These are phyloP conservation scores for Schizotus pectinicornis DNA, from an alignment of 2,888 invertebrate species.

Conservation along the genomic window DNA sequence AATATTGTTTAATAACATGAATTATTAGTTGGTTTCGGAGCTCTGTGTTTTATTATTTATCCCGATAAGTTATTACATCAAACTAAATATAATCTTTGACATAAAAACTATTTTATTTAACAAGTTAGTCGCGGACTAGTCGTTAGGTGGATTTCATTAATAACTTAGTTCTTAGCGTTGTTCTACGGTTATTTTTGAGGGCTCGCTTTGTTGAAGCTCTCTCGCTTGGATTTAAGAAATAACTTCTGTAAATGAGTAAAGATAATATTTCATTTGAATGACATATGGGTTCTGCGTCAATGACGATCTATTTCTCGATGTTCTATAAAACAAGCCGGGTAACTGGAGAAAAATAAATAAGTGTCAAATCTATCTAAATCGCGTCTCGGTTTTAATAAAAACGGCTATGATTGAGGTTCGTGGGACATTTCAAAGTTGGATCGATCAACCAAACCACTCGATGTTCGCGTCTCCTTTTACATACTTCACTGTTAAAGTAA, in stretches of 20 bases:
- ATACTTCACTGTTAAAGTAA: conserved; percentile 9
- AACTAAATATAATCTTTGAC: conserved; percentile 14
- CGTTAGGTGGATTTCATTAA: neutral
- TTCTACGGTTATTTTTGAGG: conserved; percentile 7
- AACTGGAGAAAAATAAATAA: neutral
- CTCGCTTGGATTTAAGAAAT: no score
- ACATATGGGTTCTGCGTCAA: no score
- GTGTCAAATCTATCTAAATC: conserved; percentile 1
- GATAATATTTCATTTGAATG: no score
- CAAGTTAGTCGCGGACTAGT: conserved; percentile 7
- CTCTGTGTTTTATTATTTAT: conserved; percentile 5
- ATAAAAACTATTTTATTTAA: conserved; percentile 16
- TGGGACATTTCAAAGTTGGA: conserved; percentile 9
- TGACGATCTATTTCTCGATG: no score
- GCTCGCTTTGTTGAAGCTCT: no score
- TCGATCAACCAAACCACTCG: conserved; percentile 8
- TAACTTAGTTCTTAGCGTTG: no score
- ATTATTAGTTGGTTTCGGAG: conserved; percentile 7
- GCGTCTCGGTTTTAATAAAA: neutral
- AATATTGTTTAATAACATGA: conserved; percentile 5
- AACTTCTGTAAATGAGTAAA: no score
- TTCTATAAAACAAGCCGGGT: no score
- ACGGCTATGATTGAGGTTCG: conserved; percentile 9
- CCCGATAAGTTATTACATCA: no score
- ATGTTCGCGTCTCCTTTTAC: conserved; percentile 11